Conservation (phyloP, 2,113 vertebrate species). For the Cryptomyrus ogoouensis region DNA sequence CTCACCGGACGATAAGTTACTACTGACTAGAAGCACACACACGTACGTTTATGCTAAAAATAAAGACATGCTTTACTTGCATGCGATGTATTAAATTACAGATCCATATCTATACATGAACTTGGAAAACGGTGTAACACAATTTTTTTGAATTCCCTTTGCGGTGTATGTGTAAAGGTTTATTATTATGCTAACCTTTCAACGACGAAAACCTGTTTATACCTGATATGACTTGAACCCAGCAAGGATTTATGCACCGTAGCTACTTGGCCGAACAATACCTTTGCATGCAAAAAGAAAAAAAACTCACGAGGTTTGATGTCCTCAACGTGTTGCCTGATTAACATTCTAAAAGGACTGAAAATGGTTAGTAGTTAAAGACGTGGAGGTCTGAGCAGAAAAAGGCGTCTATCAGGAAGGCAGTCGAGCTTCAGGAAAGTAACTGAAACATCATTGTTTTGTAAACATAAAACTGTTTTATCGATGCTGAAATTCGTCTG, state of each 20-base stretch:
- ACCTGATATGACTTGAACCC: constrained; percentile 8
- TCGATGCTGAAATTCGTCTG: neutral
- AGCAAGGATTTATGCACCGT: neutral
- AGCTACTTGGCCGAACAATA: neutral
- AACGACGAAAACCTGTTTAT: constrained; percentile 10
- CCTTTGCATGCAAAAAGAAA: neutral
- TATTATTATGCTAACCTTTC: neutral
- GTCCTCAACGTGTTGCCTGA: neutral
- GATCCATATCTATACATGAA: neutral
- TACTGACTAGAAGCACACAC: neutral
- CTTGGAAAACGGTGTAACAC: neutral
- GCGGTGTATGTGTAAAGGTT: neutral
- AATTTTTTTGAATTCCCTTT: neutral
- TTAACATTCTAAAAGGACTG: neutral
- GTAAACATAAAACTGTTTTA: neutral
- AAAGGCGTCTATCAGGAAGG: neutral
- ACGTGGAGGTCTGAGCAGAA: neutral
- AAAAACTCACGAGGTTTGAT: neutral
- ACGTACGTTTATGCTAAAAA: neutral
- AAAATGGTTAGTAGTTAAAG: neutral
- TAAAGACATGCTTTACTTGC: neutral
- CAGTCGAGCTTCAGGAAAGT: neutral
- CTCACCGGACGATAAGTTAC: neutral
- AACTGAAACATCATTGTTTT: neutral
- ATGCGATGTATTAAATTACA: neutral